Evolutionary conservation across 2,888 invertebrate species (phyloP), one percentile per base, ranked within the genome.

Genomic region (Lacanobia oleracea): DNA sequence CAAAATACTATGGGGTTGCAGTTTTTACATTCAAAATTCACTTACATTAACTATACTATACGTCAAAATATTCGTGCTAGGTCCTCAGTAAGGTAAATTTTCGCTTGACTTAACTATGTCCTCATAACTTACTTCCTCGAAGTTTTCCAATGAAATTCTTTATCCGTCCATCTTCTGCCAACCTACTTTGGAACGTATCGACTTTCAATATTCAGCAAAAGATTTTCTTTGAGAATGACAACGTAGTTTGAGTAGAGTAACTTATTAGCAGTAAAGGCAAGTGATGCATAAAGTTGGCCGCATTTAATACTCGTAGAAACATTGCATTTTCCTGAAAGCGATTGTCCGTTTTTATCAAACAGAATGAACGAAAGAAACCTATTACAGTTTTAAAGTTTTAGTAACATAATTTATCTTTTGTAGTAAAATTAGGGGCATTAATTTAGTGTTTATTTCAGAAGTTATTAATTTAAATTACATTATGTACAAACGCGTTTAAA

Each of bases 121-220:
- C 60, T 69, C 67, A 66, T 69, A 75, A 75, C 81, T 75, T 67
- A 75, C 72, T 81, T 80, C 50, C 54, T 64, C 62, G n/a, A 73
- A 83, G 71, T 75, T 79, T 72, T 79, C 72, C 53, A 72, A 74
- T 81, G 69, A 74, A 80, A 81, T 70, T 74, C 66, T 81, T 79
- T 81, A 66, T 81, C 59, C 73, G 63, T 60, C 57, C 45, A 76
- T 79, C 66, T 65, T 53, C 18, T 63, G 67, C 45, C 61, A 77
- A 68, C 53, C 64, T 72, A 77, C 43, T 73, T 64, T 77, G 50
- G 65, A 79, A 74, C 84, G 56, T 72, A 77, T 59, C 40, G 54
- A 66, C 65, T 75, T 79, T 81, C 66, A 71, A 81, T 83, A 82
- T 76, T 79, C 72, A 69, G 51, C 5, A 50, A n/a, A 37, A 67